These are phyloP conservation scores for Sussaba pulchella DNA, from an alignment of 2,888 invertebrate species.

Conservation along the genomic window DNA sequence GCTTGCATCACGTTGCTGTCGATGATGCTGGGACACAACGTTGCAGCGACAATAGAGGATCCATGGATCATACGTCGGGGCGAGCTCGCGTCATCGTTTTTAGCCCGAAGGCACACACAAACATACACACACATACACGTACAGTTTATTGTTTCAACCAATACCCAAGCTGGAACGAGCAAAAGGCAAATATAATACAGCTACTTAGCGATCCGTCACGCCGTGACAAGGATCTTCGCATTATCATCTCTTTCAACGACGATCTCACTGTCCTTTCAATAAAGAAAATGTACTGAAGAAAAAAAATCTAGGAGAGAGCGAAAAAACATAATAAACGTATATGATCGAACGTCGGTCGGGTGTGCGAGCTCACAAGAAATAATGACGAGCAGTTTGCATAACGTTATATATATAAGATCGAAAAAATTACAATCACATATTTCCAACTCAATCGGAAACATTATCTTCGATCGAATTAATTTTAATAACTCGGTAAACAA, in stretches of 20 bases:
- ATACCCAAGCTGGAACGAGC: conserved; percentile 47
- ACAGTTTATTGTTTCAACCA: conserved; percentile 63
- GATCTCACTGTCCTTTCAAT: conserved; percentile 46
- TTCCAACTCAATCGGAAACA: conserved; percentile 20
- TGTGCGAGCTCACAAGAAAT: conserved; percentile 26
- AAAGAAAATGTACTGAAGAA: not conserved
- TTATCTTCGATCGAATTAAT: no score
- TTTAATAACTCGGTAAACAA: no score
- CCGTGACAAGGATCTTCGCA: conserved; percentile 67
- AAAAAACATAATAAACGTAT: conserved; percentile 28
- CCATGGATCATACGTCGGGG: conserved; percentile 56
- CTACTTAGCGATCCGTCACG: conserved; percentile 67
- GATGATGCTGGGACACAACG: conserved; percentile 37
- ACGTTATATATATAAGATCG: not conserved
- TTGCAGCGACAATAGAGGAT: conserved; percentile 36
- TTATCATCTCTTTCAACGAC: conserved; percentile 56
- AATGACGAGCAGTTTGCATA: not conserved
- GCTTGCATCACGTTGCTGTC: conserved; percentile 73
- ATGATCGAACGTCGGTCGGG: not conserved
- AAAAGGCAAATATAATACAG: conserved; percentile 59
- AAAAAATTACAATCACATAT: conserved; percentile 32
- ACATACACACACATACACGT: conserved; percentile 61
- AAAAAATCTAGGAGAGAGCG: not conserved
- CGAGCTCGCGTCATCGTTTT: conserved; percentile 61
- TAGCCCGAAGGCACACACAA: conserved; percentile 42